A percentile compares a stretch with the other conserved stretches of the same genome.
phyloP scores from a whole-genome alignment of 2,113 vertebrate genomes.

The Ammodramus savannarum region DNA sequence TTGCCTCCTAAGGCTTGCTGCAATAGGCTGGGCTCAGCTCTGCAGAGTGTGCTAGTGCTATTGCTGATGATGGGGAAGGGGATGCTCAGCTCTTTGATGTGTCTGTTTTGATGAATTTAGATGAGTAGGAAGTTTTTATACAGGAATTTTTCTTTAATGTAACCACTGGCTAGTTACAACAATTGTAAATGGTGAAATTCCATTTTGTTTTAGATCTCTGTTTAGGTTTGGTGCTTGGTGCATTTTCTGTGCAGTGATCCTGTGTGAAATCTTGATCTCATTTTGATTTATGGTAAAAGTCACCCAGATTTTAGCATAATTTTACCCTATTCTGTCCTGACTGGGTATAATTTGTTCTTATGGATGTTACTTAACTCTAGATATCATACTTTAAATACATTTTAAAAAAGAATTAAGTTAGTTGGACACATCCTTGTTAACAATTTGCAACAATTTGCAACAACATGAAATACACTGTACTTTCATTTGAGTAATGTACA shows the following conservation, averaged over 20 bases:
- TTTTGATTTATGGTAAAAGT: background rate
- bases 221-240: background rate
- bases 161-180: background rate
- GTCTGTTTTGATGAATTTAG: background rate
- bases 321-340: background rate
- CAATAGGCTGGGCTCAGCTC: background rate
- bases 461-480: background rate
- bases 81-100: conserved; percentile 10
- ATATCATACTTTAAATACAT: background rate
- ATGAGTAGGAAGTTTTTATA: background rate
- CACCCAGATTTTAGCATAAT: background rate
- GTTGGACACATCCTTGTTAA: background rate
- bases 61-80: background rate
- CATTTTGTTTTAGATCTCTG: background rate
- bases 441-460: too few relatives aligned
- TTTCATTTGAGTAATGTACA: background rate
- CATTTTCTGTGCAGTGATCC: background rate
- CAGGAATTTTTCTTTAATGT: background rate
- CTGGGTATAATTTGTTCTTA: background rate
- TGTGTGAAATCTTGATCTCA: background rate
- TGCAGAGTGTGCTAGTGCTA: background rate
- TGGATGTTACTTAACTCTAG: background rate
- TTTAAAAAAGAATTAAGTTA: background rate
- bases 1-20: background rate
- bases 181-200: background rate